Evolutionary conservation across 1,140 invertebrate species (phyloP).

Genomic region (Lerema accius): DNA sequence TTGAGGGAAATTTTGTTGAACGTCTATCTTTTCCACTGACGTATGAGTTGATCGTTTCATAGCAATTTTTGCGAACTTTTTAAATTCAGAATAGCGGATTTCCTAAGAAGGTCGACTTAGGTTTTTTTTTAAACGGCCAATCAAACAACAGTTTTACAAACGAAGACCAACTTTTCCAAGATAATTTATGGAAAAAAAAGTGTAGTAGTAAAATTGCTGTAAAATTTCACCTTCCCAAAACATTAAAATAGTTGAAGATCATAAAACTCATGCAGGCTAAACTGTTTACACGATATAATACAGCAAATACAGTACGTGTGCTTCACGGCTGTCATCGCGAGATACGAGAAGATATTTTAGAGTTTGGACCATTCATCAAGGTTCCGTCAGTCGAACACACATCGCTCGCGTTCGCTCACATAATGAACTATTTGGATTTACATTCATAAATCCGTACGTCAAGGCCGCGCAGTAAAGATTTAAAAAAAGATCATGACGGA

Average conservation of each 20-base stretch:
- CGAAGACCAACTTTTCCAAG: no score
- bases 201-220: not conserved
- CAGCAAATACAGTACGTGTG: not conserved
- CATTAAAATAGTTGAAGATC: constrained; percentile 1
- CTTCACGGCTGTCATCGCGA: constrained; percentile 6
- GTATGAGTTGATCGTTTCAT: no score
- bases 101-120: no score
- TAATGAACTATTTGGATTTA: constrained; percentile 12
- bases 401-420: not conserved
- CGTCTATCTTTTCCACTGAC: no score
- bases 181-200: no score
- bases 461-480: constrained; percentile 5
- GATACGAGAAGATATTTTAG: constrained; percentile 9
- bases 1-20: no score
- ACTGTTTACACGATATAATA: constrained; percentile 1
- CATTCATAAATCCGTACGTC: constrained; percentile 7
- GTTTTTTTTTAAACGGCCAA: no score
- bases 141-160: no score
- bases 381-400: constrained; percentile 2
- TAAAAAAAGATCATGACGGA: constrained; percentile 14
- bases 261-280: not conserved
- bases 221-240: not conserved
- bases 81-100: no score
- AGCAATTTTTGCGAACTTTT: no score
- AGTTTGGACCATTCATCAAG: constrained; percentile 15